Conservation (phyloP, 2,888 invertebrate genomes). For the Scaeva pyrastri region DNA sequence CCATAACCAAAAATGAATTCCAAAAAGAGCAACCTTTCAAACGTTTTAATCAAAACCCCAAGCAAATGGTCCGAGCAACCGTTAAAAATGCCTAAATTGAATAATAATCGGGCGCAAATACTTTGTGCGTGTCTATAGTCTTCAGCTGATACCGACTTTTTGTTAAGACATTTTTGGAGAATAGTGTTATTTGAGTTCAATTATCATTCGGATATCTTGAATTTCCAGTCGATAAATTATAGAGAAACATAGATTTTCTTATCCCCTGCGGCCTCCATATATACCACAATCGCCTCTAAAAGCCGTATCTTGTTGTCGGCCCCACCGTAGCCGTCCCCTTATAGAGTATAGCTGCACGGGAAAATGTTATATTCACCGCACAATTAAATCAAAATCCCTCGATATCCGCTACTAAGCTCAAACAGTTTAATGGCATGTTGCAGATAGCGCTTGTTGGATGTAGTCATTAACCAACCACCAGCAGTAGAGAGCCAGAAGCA, state of each 20-base stretch:
- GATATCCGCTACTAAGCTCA: conserved; percentile 63
- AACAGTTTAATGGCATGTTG: conserved; percentile 58
- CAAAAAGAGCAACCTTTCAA: too few species aligned
- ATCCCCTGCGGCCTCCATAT: too few species aligned
- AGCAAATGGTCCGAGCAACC: too few species aligned
- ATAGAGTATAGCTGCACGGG: background rate
- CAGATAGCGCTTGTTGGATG: conserved; percentile 19
- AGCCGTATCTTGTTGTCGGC: background rate
- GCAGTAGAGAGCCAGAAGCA: too few species aligned
- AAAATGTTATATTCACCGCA: conserved; percentile 48
- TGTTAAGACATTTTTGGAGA: background rate
- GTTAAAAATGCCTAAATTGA: too few species aligned
- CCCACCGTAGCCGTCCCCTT: too few species aligned
- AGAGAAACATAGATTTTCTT: conserved; percentile 14
- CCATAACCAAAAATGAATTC: too few species aligned
- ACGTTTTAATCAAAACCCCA: too few species aligned
- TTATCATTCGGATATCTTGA: conserved; percentile 33
- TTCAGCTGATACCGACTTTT: background rate
- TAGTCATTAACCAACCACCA: conserved; percentile 21
- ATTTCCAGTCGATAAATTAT: conserved; percentile 36
- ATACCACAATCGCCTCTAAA: background rate
- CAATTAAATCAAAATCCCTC: conserved; percentile 65
- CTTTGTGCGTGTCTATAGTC: too few species aligned
- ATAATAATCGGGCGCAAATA: too few species aligned
- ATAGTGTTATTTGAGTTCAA: background rate